Percentiles rank a stretch among this genome's conserved stretches.
Evolutionary conservation across 2,888 invertebrate genomes (phyloP).

Genomic region (Drosophila suboccidentalis): DNA sequence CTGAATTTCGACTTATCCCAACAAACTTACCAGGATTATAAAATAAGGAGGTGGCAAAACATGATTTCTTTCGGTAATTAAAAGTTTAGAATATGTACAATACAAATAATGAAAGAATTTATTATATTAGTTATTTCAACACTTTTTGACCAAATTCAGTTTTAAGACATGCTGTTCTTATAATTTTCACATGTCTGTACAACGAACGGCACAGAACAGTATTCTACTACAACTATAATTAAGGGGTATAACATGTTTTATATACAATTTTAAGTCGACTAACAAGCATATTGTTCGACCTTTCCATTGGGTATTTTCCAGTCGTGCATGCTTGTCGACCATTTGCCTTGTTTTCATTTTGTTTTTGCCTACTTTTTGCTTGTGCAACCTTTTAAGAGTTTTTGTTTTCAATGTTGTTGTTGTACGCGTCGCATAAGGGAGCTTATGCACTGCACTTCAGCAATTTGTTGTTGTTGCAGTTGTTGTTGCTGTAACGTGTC

Average conservation of each 20-base stretch:
- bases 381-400: conserved; percentile 65
- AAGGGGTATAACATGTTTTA: not conserved
- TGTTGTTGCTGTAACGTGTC: conserved; percentile 26
- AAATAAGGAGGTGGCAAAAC: too few species aligned
- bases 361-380: conserved; percentile 31
- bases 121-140: too few species aligned
- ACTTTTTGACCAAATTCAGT: too few species aligned
- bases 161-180: not conserved
- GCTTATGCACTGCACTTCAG: conserved; percentile 12
- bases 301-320: not conserved
- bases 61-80: too few species aligned
- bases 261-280: not conserved
- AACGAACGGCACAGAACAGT: not conserved
- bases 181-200: not conserved
- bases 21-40: too few species aligned
- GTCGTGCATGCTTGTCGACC: not conserved
- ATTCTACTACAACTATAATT: not conserved
- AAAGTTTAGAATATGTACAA: too few species aligned
- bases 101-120: too few species aligned
- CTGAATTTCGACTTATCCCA: too few species aligned
- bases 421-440: conserved; percentile 2
- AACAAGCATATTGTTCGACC: not conserved
- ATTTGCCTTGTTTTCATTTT: conserved; percentile 18
- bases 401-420: conserved; percentile 39
- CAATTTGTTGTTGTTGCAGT: conserved; percentile 35